Conservation (phyloP, 2,888 invertebrate species). For the Drosophila neonasuta region DNA sequence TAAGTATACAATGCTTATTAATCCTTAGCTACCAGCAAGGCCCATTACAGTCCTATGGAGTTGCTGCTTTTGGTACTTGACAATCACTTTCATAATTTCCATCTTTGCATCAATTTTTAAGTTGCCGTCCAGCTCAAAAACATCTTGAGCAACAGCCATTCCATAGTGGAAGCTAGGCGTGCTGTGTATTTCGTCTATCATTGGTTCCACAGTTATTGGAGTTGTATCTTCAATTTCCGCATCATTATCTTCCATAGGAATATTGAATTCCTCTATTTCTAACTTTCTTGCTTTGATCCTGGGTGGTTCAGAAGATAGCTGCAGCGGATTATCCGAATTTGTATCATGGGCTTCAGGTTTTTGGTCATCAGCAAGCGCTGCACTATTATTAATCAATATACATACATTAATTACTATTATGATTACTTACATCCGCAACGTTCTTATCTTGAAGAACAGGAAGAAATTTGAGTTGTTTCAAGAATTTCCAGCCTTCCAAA, state of each 20-base stretch:
- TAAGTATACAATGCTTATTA: not conserved
- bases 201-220: conserved; percentile 29
- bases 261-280: conserved; percentile 45
- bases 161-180: conserved; percentile 49
- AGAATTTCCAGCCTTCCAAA: conserved; percentile 50
- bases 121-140: conserved; percentile 45
- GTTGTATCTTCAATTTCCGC: conserved; percentile 44
- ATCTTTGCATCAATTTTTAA: conserved; percentile 54
- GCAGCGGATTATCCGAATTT: not conserved
- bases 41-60: conserved; percentile 44
- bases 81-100: conserved; percentile 56
- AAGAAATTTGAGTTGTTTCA: conserved; percentile 41
- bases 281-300: conserved; percentile 14
- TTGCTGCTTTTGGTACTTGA: conserved; percentile 51
- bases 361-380: conserved; percentile 14
- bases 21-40: conserved; percentile 30
- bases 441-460: conserved; percentile 36
- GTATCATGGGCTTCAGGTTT: conserved; percentile 2
- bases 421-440: conserved; percentile 34
- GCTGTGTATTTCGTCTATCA: conserved; percentile 30
- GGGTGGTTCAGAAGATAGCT: not conserved
- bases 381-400: not conserved
- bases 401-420: not conserved
- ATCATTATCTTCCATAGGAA: conserved; percentile 45
- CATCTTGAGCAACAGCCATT: conserved; percentile 54